Evolutionary conservation across 2,113 vertebrate genomes (phyloP), one percentile per base, ranked within the genome.

Genomic region (Balaeniceps rex): DNA sequence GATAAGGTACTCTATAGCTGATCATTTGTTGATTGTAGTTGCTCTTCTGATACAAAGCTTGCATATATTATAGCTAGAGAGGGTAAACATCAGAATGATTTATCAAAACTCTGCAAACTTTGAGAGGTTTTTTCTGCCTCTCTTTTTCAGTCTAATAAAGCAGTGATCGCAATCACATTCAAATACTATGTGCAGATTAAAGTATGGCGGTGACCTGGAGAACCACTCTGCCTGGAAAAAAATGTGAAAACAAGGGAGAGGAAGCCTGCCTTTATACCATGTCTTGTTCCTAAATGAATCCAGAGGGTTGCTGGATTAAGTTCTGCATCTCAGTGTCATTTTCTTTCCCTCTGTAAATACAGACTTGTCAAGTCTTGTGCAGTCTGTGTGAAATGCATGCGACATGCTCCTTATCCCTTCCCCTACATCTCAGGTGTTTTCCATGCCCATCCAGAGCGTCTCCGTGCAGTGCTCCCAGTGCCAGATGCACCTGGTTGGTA

Each of bases 401-500:
- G 2, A 49, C 15, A 13, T 42, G 36, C 17, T 60, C 46, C 38
- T 82, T 23, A 17, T 52, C 19, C 12, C 15, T 81, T 54, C 33
- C 3, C 4, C 51, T 23, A 1, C 11, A 44, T 28, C 26, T 61
- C 18, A 0, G 0, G 0, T 23, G 19, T 40, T 68, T 61, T 42
- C 21, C n/a, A 33, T 51, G 25, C 15, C 17, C 6, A 6, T 28
- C 6, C 49, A 36, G 28, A 12, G 44, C 3, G 8, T 22, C 49
- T 60, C 57, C 3, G 2, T 31, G 40, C 36, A 57, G 66, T 6
- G 16, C 1, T 75, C 16, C 29, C 49, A 16, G n/a, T 9, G 51
- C 26, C 75, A 29, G 28, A 8, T 5, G 12, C 19, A 47, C 4
- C 51, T 38, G 74, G 13, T 5, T 33, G 61, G 57, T 15, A 76